Evolutionary conservation across 2,888 invertebrate species (phyloP), one percentile per base, ranked within the genome.

Genomic region (Geotrupes spiniger): DNA sequence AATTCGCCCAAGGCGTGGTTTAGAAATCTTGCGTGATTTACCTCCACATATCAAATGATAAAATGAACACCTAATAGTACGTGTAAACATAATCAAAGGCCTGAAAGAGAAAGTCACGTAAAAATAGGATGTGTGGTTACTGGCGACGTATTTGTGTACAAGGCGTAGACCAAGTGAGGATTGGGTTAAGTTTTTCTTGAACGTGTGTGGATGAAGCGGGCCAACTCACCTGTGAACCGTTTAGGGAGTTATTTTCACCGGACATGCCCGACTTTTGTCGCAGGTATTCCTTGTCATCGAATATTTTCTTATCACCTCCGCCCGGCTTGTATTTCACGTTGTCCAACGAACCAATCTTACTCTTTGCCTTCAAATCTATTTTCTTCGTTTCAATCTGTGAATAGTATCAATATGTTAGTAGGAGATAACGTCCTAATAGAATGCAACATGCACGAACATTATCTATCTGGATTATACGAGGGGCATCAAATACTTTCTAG

Each of bases 231-330:
- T 80, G 79, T 59, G 79, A 77, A 53, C 72, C 71, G 61, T 76
- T 75, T 54, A 77, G 68, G 63, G 78, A 78, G 65, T 76, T 75
- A 60, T 76, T 74, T 62, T 76, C 73, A 67, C 77, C 77, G 51
- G 78, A 79, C 70, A 65, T 58, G 25, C 63, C 64, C n/a, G 72
- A 68, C 51, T 60, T 63, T 78, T 92, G 90, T 76, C 87, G 89
- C 72, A 92, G 81, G 78, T 92, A 92, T 56, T 89, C 89, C 77
- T 89, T 91, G 76, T 92, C 92, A 71, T 92, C 90, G 74, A 92
- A 92, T 68, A 93, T 93, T 79, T 92, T 94, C 76, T 90, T 88
- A 61, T 92, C 91, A 38, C 95, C 95, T 53, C 95, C 95, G 62
- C 92, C 90, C 48, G 95, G 92, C 77, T 82, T 89, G 78, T 95